These are phyloP conservation scores for Perodicticus potto DNA, from an alignment of 2,797 vertebrate species.

Conservation along the genomic window DNA sequence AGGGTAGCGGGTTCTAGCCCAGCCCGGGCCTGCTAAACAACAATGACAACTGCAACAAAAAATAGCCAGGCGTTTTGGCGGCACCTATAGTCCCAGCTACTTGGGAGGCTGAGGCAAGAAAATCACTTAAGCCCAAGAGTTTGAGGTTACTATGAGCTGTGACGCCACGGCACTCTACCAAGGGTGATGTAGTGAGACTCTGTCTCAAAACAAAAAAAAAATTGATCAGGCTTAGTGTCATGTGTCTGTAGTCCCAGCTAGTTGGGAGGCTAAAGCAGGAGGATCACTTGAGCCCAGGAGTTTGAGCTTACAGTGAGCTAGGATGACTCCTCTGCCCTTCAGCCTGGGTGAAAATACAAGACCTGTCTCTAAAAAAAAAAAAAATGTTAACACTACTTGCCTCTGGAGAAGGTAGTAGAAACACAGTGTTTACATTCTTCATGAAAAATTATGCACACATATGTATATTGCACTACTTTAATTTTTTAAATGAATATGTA, in stretches of 20 bases:
- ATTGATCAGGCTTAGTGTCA: not conserved
- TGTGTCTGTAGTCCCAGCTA: not conserved
- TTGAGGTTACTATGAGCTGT: too few species aligned
- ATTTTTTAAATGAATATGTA: not conserved
- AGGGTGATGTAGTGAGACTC: too few species aligned
- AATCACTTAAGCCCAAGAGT: too few species aligned
- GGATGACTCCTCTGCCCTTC: not conserved
- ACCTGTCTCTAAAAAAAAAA: not conserved
- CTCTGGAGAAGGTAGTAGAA: not conserved
- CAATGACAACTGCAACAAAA: too few species aligned
- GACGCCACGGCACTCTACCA: too few species aligned
- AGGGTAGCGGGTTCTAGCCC: too few species aligned
- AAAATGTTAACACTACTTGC: not conserved
- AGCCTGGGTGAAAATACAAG: not conserved
- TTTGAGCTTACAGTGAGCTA: not conserved
- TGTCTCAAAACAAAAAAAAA: not conserved
- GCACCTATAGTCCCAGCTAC: too few species aligned
- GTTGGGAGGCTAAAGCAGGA: not conserved
- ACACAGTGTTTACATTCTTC: conserved; percentile 31
- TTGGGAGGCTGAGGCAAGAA: too few species aligned
- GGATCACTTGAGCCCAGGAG: not conserved
- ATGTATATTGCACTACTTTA: too few species aligned
- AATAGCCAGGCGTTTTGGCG: too few species aligned
- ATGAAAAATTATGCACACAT: not conserved
- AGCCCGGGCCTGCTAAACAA: too few species aligned